These are phyloP conservation scores for Oryzias celebensis DNA, from an alignment of 2,113 vertebrate genomes.

Conservation along the genomic window DNA sequence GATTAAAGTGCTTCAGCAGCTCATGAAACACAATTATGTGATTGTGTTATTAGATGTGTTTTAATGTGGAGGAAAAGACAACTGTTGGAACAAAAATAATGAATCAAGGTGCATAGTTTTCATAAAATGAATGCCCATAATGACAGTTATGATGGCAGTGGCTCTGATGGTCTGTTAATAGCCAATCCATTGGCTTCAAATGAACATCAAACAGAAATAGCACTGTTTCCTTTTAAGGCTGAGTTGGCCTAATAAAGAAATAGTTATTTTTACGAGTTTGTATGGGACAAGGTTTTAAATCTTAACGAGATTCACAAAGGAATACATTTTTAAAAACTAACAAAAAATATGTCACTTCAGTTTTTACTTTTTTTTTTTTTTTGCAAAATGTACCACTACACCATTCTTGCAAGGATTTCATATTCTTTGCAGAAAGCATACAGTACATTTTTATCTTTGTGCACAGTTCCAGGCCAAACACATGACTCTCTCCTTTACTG, in stretches of 20 bases:
- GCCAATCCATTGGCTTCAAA: neutral
- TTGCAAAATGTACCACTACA: too few species aligned
- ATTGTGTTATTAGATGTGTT: neutral
- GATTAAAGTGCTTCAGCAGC: constrained; percentile 31
- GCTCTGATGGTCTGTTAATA: neutral
- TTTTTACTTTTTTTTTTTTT: too few species aligned
- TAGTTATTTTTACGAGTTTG: too few species aligned
- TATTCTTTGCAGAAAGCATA: neutral
- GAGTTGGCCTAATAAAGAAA: neutral
- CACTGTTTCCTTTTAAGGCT: neutral
- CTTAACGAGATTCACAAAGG: too few species aligned
- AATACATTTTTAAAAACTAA: too few species aligned
- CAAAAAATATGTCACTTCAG: too few species aligned
- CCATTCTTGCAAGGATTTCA: too few species aligned
- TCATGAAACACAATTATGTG: constrained; percentile 15
- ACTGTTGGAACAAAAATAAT: neutral
- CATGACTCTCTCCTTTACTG: constrained; percentile 6
- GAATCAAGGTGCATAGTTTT: neutral
- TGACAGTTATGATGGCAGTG: neutral
- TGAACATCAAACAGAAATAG: neutral
- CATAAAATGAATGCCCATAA: neutral
- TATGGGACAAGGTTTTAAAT: too few species aligned
- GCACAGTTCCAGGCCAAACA: neutral
- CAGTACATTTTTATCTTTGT: neutral
- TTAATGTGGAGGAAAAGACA: neutral